Evolutionary conservation across 30 jellyfish, hydroid and myxozoan species (phyloP), one percentile per base, ranked within the genome.

Genomic region (Pseudorhiza aurosa): DNA sequence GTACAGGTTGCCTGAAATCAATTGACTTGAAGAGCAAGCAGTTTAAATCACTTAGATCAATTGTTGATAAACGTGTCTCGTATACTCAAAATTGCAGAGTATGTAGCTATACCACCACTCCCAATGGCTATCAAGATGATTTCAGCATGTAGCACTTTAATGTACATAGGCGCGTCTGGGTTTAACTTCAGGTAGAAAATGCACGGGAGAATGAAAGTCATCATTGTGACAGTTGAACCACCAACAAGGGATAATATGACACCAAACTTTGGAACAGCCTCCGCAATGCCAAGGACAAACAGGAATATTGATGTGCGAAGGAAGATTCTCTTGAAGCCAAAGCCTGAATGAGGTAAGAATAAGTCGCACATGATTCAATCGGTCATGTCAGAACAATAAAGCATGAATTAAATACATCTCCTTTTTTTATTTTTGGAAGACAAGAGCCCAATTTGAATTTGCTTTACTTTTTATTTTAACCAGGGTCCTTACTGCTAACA

Each of bases 171-270:
- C 10, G 87, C 80, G 33, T 47, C 47, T 7, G 75, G 88, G 39
- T 77, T 58, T 40, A 69, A 44, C 40, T 81, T 65, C 27, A 83
- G 44, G 68, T 91, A 91, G 71, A 83, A 91, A 21, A 67, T 46
- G 47, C 96, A 84, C 7, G 98, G 98, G 17, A 92, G 86, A 4
- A 92, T 65, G 67, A 92, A 92, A 21, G 96, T 82, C 89, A 87
- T 85, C 97, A 92, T 77, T 35, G 98, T 92, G 44, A 92, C 95
- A 24, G 98, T 85, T n/a, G 98, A 68, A 27, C 97, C 98, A 27
- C 98, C 98, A 85, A 92, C 73, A 22, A 92, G 53, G 0, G 94
- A 69, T 40, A 92, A 70, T 33, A 92, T 79, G 5, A 88, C 92
- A 4, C 95, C 98, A 78, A 92, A 92, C 31, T 92, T 67, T 17